Base-by-base conservation (phyloP, 2,797 vertebrate genomes). In the Gymnothorax reevesii region DNA sequence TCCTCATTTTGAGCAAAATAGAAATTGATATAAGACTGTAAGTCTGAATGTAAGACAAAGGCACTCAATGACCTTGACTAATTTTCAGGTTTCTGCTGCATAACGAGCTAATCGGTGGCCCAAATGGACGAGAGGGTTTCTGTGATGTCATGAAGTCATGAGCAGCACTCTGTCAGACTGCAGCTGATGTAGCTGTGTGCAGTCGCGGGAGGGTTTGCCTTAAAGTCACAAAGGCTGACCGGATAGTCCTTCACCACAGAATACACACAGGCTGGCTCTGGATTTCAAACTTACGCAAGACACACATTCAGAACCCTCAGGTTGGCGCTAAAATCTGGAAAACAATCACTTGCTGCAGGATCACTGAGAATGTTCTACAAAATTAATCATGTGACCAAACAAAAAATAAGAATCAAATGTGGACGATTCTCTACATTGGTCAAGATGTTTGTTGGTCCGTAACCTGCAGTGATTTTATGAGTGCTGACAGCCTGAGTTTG, bases 161-260 rank as follows among this genome's bases (percentile, higher is more conserved):
- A 57, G 20, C 7, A 57, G 79, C 33, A 8, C 82, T 10, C 33
- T 42, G 33, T 42, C 15, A 75, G 57, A 83, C 82, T 13, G 82
- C 55, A 42, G 25, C 49, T 54, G 7, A 49, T 20, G 13, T 57
- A 64, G 59, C 10, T 84, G 17, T 64, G 55, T 42, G 42, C 69
- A 60, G 57, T 25, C 66, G 49, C 15, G 25, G 25, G 80, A 59
- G 49, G 59, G 33, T 42, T 82, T 83, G 86, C 86, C 82, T 87
- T 87, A 73, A 12, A 73, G 69, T 27, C 69, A 33, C 10, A 60
- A 57, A 57, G 6, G 20, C 25, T 83, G 55, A 25, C 3, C 9
- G 52, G 52, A 25, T 55, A 25, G 20, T 42, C 10, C 54, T 8
- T 27, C 4, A 27, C n/a, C 22, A 57, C 3, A 59, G 55, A 83